Evolutionary conservation across 2,888 invertebrate genomes (phyloP), one percentile per base, ranked within the genome.

Genomic region (Drosophila anceps): DNA sequence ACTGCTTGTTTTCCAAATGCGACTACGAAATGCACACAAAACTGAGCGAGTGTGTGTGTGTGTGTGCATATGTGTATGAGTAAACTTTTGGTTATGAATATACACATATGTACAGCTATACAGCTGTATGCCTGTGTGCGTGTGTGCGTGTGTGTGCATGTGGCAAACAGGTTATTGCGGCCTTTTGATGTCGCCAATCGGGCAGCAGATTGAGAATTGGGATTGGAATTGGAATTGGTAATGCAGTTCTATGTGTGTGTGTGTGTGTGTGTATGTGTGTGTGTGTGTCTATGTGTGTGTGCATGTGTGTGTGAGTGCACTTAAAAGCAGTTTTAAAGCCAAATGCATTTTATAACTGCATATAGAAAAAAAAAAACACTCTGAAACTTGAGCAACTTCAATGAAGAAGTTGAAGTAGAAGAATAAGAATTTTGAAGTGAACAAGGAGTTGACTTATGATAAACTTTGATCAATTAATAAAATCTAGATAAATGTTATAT

Each of bases 121-220:
- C 31, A 50, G 51, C 29, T 27, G 53, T 13, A 12, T 43, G 13
- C 20, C 24, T 43, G 43, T 31, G 44, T 27, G 27, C n/a, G 33
- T 41, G 18, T 37, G 18, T 43, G 33, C 48, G 35, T 58, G 29
- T 29, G 33, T 60, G 18, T 57, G 58, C 61, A 54, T 59, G 51
- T 44, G 13, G 51, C 51, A 61, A 69, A 60, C 66, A 73, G 70
- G 63, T 67, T 77, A 72, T 78, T 72, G 75, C 65, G 66, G 71
- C 64, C 75, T 75, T 75, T 75, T 75, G 75, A 78, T 79, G 75
- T 76, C 51, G 69, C 53, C 63, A 39, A 57, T 41, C 54, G 64
- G 53, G 43, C 41, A 43, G 39, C 44, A 74, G 68, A 63, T 69
- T 66, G 69, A 33, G 57, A 24, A 69, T 71, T 69, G 44, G 15